A percentile compares a stretch with the other conserved stretches of the same genome.
Conservation (phyloP, 2,888 invertebrate species). For the Cephonodes hylas region DNA sequence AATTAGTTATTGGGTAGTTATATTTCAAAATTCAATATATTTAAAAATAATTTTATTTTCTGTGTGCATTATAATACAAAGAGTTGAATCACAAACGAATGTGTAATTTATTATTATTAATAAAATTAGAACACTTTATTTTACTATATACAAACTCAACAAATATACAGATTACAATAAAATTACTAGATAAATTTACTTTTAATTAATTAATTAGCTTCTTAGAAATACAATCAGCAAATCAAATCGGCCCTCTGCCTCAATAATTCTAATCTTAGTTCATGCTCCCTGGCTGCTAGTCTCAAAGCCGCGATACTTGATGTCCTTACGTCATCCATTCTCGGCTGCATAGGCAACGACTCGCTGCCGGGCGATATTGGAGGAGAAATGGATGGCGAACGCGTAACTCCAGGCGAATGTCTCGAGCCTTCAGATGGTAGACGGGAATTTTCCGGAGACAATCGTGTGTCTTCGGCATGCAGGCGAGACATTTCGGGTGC, state of each 20-base stretch:
- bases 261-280: slow-evolving; percentile 89
- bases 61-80: neutral
- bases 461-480: slow-evolving; percentile 56
- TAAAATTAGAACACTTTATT: neutral
- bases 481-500: slow-evolving; percentile 73
- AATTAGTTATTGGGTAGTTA: neutral
- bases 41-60: neutral
- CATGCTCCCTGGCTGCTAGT: slow-evolving; percentile 94
- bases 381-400: slow-evolving; percentile 76
- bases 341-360: slow-evolving; percentile 74
- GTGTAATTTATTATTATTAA: neutral
- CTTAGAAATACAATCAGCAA: slow-evolving; percentile 44
- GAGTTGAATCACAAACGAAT: neutral
- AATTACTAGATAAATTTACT: neutral
- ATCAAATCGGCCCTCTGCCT: slow-evolving; percentile 84
- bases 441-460: slow-evolving; percentile 54
- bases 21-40: neutral
- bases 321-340: slow-evolving; percentile 85
- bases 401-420: slow-evolving; percentile 48
- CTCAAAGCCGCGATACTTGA: slow-evolving; percentile 93
- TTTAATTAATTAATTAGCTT: neutral
- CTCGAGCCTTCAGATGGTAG: slow-evolving; percentile 43
- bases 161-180: neutral
- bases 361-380: slow-evolving; percentile 76
- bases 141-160: neutral